Percentiles rank a stretch among this genome's conserved stretches.
Conservation (phyloP, 2,113 vertebrate genomes). For the Tragulus kanchil region DNA sequence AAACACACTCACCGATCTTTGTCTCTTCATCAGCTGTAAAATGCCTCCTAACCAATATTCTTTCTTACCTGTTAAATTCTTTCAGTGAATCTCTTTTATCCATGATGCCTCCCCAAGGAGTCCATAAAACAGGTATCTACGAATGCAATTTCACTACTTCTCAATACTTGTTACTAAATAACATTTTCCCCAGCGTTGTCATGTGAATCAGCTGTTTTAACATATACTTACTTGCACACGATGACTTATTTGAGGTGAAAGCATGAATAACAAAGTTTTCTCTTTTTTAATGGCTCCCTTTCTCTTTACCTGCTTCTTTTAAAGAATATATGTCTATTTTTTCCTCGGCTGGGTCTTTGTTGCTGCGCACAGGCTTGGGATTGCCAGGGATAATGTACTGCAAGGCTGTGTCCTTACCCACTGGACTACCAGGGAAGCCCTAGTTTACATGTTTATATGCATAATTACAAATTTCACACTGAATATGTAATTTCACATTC, state of each 20-base stretch:
- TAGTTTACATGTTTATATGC: neutral
- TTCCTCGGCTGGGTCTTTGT: neutral
- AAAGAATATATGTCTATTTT: neutral
- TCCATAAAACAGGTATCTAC: neutral
- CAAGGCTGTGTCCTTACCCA: no score
- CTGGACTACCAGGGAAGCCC: no score
- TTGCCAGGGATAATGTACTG: no score
- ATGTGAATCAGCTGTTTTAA: neutral
- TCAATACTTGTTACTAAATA: neutral
- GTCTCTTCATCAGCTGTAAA: constrained; percentile 9
- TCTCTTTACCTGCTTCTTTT: neutral
- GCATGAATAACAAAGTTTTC: neutral
- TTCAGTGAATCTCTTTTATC: neutral
- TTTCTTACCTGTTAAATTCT: neutral
- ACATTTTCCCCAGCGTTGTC: neutral
- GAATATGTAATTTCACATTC: neutral
- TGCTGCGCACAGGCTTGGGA: neutral
- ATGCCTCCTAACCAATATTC: neutral
- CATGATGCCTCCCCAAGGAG: neutral
- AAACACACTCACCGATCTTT: neutral
- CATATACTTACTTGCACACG: neutral
- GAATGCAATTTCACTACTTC: neutral
- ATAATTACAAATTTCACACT: neutral
- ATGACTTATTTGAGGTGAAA: neutral
- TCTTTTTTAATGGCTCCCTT: neutral